These are phyloP conservation scores for Acanthoscelides obtectus DNA, from an alignment of 2,888 invertebrate species.

Conservation along the genomic window DNA sequence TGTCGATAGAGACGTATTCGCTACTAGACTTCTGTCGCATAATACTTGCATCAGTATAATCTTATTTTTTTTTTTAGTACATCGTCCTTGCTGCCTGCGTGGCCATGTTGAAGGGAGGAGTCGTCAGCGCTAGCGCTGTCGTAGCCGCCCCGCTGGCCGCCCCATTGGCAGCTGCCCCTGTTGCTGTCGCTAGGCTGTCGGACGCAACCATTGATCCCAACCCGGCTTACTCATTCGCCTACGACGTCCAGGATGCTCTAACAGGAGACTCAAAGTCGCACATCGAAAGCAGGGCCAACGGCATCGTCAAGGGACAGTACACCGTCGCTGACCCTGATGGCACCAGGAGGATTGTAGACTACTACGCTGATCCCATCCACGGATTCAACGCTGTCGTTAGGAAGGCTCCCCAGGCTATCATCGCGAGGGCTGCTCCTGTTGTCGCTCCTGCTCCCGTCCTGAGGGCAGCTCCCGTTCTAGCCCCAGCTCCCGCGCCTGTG, in stretches of 20 bases:
- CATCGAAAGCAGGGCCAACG: slow-evolving; percentile 52
- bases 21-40: too few relatives aligned
- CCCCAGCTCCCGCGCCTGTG: slow-evolving; percentile 12
- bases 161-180: slow-evolving; percentile 29
- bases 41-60: too few relatives aligned
- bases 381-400: slow-evolving; percentile 58
- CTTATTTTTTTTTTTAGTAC: slow-evolving; percentile 16
- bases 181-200: slow-evolving; percentile 22
- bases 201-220: slow-evolving; percentile 50
- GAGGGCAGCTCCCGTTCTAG: slow-evolving; percentile 15
- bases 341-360: slow-evolving; percentile 53
- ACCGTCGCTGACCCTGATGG: slow-evolving; percentile 55
- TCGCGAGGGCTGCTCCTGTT: slow-evolving; percentile 17
- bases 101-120: slow-evolving; percentile 38
- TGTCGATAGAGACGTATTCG: too few relatives aligned
- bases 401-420: slow-evolving; percentile 46
- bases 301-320: slow-evolving; percentile 54
- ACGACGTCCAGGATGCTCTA: slow-evolving; percentile 52
- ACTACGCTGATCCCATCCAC: slow-evolving; percentile 55
- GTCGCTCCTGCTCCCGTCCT: slow-evolving; percentile 15
- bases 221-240: slow-evolving; percentile 54
- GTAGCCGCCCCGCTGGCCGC: slow-evolving; percentile 33
- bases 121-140: slow-evolving; percentile 32
- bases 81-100: slow-evolving; percentile 36
- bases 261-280: slow-evolving; percentile 56